These are phyloP conservation scores for Tiliacea aurago DNA, from an alignment of 2,888 invertebrate species.

Conservation along the genomic window DNA sequence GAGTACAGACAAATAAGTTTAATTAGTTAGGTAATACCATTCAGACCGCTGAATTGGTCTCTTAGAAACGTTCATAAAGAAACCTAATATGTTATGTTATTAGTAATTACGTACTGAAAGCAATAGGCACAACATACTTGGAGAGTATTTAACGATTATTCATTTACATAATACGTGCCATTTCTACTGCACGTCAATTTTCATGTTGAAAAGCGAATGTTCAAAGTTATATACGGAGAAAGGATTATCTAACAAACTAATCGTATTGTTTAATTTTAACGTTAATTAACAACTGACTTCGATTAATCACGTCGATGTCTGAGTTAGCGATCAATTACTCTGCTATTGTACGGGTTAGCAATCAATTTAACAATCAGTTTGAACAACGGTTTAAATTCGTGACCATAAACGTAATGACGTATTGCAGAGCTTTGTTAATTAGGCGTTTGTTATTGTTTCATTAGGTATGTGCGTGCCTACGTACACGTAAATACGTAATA, in stretches of 20 bases:
- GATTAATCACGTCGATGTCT: slow-evolving; percentile 39
- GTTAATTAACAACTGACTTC: slow-evolving; percentile 52
- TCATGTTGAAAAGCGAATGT: slow-evolving; percentile 48
- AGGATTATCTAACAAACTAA: slow-evolving; percentile 54
- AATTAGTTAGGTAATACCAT: slow-evolving; percentile 34
- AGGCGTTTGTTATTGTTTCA: slow-evolving; percentile 16
- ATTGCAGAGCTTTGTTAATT: slow-evolving; percentile 33
- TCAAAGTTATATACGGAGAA: slow-evolving; percentile 45
- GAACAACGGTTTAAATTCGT: slow-evolving; percentile 26
- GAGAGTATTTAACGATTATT: slow-evolving; percentile 28
- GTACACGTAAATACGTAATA: slow-evolving; percentile 9
- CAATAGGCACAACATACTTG: slow-evolving; percentile 21
- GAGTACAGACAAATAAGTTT: slow-evolving; percentile 34
- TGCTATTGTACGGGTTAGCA: slow-evolving; percentile 36
- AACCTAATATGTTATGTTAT: slow-evolving; percentile 27
- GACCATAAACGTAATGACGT: slow-evolving; percentile 31
- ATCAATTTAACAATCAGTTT: slow-evolving; percentile 50
- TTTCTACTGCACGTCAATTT: slow-evolving; percentile 38
- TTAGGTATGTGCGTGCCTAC: not conserved
- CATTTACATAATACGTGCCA: slow-evolving; percentile 44
- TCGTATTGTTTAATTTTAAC: slow-evolving; percentile 56
- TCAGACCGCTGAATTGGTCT: slow-evolving; percentile 4
- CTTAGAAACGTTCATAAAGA: slow-evolving; percentile 10
- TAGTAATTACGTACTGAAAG: slow-evolving; percentile 22
- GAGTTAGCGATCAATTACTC: slow-evolving; percentile 52